These are phyloP conservation scores for Spinus olivaceus DNA, from an alignment of 2,797 vertebrate genomes.

Conservation along the genomic window DNA sequence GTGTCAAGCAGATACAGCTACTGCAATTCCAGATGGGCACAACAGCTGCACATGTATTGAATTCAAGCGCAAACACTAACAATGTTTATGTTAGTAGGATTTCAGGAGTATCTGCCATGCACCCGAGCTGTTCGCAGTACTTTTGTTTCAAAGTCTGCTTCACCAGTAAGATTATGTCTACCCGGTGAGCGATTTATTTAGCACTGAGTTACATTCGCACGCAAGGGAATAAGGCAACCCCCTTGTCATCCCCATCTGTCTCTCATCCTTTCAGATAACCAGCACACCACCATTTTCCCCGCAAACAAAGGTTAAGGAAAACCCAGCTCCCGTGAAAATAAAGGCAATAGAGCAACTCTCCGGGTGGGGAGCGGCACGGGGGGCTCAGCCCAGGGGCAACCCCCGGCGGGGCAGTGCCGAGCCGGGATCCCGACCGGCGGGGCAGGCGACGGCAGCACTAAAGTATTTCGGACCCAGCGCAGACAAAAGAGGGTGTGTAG, in stretches of 20 bases:
- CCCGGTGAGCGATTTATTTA: neutral
- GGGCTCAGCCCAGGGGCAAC: neutral
- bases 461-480: neutral
- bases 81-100: neutral
- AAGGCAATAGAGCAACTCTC: neutral
- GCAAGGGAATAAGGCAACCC: neutral
- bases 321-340: neutral
- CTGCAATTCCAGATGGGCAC: neutral
- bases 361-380: neutral
- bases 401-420: neutral
- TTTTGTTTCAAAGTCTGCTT: neutral
- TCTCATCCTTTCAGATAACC: neutral
- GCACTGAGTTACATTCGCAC: neutral
- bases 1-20: neutral
- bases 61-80: neutral
- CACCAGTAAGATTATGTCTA: neutral
- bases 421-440: neutral
- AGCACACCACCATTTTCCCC: conserved; percentile 35
- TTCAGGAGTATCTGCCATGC: neutral
- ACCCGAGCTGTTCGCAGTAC: neutral
- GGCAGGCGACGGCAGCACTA: neutral
- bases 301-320: conserved; percentile 21
- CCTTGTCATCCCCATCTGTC: neutral
- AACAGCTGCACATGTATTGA: neutral
- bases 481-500: conserved; percentile 76